Conservation (phyloP, 2,888 invertebrate species). For the Tigriopus californicus region DNA sequence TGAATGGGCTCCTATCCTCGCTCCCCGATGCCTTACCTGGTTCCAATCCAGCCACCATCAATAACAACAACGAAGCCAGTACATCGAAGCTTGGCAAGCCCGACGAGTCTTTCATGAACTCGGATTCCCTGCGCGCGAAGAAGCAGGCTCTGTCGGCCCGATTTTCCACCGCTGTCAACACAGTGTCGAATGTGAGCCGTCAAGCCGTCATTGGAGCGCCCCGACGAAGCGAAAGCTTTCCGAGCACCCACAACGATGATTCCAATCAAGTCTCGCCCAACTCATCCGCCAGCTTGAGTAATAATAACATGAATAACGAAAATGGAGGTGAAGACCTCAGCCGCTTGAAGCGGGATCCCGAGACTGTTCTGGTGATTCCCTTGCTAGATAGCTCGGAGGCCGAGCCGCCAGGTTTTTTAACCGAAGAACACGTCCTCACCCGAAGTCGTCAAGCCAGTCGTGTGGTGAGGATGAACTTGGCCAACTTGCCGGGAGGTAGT, state of each 20-base stretch:
- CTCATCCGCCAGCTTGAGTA: background rate
- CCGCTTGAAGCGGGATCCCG: conserved; percentile 5
- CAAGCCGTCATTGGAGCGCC: too few relatives aligned
- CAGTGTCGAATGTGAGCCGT: background rate
- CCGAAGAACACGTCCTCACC: conserved; percentile 41
- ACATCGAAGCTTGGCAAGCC: background rate
- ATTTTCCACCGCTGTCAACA: background rate
- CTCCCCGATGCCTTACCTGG: conserved; percentile 23
- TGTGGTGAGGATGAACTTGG: conserved; percentile 4
- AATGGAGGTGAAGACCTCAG: too few relatives aligned
- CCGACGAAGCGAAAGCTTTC: too few relatives aligned
- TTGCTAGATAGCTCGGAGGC: conserved; percentile 33
- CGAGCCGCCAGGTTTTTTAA: conserved; percentile 44
- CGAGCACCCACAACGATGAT: too few relatives aligned
- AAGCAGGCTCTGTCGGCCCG: background rate
- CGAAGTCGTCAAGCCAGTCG: conserved; percentile 1
- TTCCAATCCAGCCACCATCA: too few relatives aligned
- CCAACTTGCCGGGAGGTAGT: conserved; percentile 4
- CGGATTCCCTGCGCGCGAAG: background rate
- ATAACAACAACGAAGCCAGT: background rate
- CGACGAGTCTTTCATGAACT: background rate
- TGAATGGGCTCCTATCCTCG: conserved; percentile 27
- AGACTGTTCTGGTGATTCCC: conserved; percentile 45
- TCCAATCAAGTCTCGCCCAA: background rate
- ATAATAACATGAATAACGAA: background rate